A percentile compares a stretch with the other conserved stretches of the same genome.
Evolutionary conservation across 2,888 invertebrate species (phyloP).

Genomic region (Cryptocheilus praepositus): DNA sequence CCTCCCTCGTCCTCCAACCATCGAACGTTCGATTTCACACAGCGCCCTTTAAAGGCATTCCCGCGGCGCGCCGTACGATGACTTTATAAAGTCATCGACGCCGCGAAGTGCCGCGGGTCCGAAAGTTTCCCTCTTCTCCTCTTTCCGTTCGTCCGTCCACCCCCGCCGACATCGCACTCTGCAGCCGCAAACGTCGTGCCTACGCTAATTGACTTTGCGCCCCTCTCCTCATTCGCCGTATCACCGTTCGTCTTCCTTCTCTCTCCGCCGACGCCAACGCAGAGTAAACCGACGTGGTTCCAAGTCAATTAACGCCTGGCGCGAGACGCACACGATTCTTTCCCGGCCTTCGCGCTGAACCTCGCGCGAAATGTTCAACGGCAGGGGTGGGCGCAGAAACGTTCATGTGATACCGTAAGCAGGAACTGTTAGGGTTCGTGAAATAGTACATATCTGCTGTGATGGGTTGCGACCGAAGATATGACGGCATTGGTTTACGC

Average conservation of each 20-base stretch:
- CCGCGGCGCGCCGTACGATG: slow-evolving; percentile 13
- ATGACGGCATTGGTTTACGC: no score
- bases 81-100: slow-evolving; percentile 40
- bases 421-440: no score
- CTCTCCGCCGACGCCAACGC: slow-evolving; percentile 18
- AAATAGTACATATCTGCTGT: no score
- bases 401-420: no score
- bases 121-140: slow-evolving; percentile 34
- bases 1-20: no score
- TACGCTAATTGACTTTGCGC: slow-evolving; percentile 53
- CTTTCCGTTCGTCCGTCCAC: slow-evolving; percentile 4
- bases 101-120: slow-evolving; percentile 29
- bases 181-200: slow-evolving; percentile 49
- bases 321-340: slow-evolving; percentile 17
- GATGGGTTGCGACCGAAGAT: no score
- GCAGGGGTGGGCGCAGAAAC: no score
- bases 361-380: no score
- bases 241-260: neutral
- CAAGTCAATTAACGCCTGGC: slow-evolving; percentile 52
- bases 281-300: slow-evolving; percentile 51
- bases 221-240: neutral
- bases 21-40: no score
- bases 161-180: slow-evolving; percentile 21
- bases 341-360: neutral
- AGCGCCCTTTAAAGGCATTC: no score